Base-by-base conservation (phyloP, 1,140 invertebrate species). In the Papilio dardanus region DNA sequence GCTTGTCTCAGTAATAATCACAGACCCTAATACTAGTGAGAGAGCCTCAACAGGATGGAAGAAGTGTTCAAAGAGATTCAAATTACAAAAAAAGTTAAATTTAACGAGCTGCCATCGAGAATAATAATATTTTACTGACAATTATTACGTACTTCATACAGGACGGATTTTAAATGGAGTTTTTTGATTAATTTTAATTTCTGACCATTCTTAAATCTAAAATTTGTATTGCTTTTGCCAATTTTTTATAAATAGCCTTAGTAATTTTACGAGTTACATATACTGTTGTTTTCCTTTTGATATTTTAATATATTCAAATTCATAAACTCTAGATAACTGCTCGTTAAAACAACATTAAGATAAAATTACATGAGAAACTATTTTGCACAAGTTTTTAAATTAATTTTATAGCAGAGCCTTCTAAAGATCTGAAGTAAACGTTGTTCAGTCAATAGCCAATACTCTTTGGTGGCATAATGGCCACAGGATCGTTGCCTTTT, bases 91-190 rank as follows among this genome's bases (percentile, higher is more conserved):
- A 24, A 24, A 42, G n/a, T 42, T 24, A 14, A 46, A 67, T 37
- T 46, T 71, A 71, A 71, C 68, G 35, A 42, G 68, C 68, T 71
- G 40, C 35, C 30, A 46, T 71, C 68, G 46, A 71, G 68, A 71
- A 71, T 46, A 21, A 10, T 35, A 68, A 37, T 19, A 68, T 21
- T 37, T 24, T 24, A 40, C 19, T 40, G 24, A 40, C 7, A 30
- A 40, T 28, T 30, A 71, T 37, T 71, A 71, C 33, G 37, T 71
- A 71, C 35, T 24, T 42, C 68, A 42, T 50, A 71, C 21, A 46
- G 68, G 68, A 71, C 68, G 68, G 68, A 71, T 42, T 50, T 71
- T 14, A 14, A 71, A 71, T 71, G 68, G 68, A 71, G 68, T 71
- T 71, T 71, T 35, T 16, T 46, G 19, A 28, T 71, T 71, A 6